Conservation (phyloP, 2,797 vertebrate species). For the Siniperca scherzeri region DNA sequence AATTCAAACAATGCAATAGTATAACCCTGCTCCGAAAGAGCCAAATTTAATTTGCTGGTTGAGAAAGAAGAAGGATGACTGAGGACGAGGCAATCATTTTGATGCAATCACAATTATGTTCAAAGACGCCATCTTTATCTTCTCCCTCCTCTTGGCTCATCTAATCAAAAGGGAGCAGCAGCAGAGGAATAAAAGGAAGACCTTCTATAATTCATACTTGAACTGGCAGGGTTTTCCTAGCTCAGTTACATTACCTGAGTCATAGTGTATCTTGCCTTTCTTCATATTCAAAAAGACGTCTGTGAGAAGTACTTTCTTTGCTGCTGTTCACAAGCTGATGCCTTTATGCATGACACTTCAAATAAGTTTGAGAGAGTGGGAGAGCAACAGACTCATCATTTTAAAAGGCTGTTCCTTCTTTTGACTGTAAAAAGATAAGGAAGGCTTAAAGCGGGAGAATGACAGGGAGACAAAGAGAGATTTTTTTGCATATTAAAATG, state of each 20-base stretch:
- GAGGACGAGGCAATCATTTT: slow-evolving; percentile 66
- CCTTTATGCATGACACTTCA: slow-evolving; percentile 58
- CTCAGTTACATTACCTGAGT: slow-evolving; percentile 51
- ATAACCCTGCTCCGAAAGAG: slow-evolving; percentile 31
- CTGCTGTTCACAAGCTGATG: slow-evolving; percentile 42
- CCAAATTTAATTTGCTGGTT: slow-evolving; percentile 70
- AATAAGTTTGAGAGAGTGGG: slow-evolving; percentile 36
- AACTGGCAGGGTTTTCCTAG: slow-evolving; percentile 41
- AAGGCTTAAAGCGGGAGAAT: slow-evolving; percentile 36
- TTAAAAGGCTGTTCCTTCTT: slow-evolving; percentile 48
- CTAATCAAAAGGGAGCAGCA: slow-evolving; percentile 59
- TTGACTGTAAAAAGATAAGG: slow-evolving; percentile 60
- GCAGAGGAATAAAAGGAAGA: slow-evolving; percentile 42
- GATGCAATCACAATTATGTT: slow-evolving; percentile 75
- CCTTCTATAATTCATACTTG: slow-evolving; percentile 50
- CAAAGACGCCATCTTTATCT: slow-evolving; percentile 58
- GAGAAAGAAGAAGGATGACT: slow-evolving; percentile 49
- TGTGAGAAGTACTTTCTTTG: slow-evolving; percentile 55
- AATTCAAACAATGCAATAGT: slow-evolving; percentile 36
- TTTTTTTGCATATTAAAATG: slow-evolving; percentile 54
- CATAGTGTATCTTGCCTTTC: slow-evolving; percentile 42
- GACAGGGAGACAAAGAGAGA: slow-evolving; percentile 24
- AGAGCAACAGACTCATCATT: slow-evolving; percentile 39
- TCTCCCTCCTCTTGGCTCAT: slow-evolving; percentile 43
- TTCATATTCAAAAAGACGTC: slow-evolving; percentile 42